These are phyloP conservation scores for Cheilosia vernalis DNA, from an alignment of 2,888 invertebrate species.

Conservation along the genomic window DNA sequence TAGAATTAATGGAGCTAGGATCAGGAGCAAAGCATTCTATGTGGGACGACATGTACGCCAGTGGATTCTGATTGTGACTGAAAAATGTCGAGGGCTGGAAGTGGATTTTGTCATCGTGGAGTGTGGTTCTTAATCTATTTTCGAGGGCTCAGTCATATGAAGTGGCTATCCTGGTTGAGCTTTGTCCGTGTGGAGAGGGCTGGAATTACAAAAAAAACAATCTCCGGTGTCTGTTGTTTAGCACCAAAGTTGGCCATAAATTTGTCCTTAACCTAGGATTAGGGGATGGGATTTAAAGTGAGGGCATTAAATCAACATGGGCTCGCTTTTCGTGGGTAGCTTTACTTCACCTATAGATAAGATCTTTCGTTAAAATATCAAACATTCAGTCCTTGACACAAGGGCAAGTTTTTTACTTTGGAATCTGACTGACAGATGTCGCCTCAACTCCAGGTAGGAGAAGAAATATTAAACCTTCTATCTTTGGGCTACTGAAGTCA, in stretches of 20 bases:
- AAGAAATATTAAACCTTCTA: too few species aligned
- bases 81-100: conserved; percentile 36
- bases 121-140: conserved; percentile 46
- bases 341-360: too few species aligned
- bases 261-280: too few species aligned
- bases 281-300: too few species aligned
- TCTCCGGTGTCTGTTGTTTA: background rate
- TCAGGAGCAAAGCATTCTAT: conserved; percentile 15
- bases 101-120: conserved; percentile 33
- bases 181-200: background rate
- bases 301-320: too few species aligned
- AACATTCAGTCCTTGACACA: too few species aligned
- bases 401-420: too few species aligned
- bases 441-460: too few species aligned
- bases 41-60: conserved; percentile 17
- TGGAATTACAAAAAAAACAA: background rate
- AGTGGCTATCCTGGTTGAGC: background rate
- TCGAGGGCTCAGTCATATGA: background rate
- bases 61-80: conserved; percentile 24
- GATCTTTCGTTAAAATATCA: too few species aligned
- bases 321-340: too few species aligned
- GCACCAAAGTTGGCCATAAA: background rate
- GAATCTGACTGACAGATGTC: too few species aligned
- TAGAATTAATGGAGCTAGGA: conserved; percentile 24
- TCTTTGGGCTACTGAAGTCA: too few species aligned